Evolutionary conservation across 2,797 vertebrate genomes (phyloP).

Genomic region (Chloroceryle inda): DNA sequence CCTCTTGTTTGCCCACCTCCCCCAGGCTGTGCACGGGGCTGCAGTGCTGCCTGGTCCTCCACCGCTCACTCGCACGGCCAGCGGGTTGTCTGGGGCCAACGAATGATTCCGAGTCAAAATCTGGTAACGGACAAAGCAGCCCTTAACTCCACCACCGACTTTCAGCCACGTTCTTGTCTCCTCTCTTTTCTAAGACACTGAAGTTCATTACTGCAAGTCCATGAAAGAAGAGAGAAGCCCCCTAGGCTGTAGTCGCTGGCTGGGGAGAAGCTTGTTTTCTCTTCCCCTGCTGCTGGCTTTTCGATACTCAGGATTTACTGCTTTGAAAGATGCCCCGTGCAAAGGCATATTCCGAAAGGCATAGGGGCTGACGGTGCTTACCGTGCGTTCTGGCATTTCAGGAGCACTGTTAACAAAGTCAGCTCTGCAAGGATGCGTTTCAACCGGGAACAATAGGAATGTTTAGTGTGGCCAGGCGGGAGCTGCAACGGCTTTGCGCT

Average conservation of each 20-base stretch:
- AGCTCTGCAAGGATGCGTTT: conserved; percentile 24
- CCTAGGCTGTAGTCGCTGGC: neutral
- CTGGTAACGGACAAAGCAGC: neutral
- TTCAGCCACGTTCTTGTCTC: neutral
- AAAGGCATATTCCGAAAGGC: neutral
- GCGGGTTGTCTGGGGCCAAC: conserved; percentile 28
- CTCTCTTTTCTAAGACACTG: neutral
- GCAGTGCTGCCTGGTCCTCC: neutral
- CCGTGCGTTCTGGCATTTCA: neutral
- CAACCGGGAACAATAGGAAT: neutral
- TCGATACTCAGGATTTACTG: conserved; percentile 47
- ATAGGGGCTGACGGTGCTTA: neutral
- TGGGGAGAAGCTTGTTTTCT: neutral
- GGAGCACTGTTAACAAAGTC: conserved; percentile 19
- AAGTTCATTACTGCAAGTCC: neutral
- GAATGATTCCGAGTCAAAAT: conserved; percentile 22
- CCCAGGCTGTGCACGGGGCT: neutral
- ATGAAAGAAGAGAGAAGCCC: neutral
- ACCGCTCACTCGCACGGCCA: neutral
- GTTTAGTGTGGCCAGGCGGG: neutral
- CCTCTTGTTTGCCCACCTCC: conserved; percentile 70
- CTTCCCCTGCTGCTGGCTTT: neutral
- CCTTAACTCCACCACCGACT: neutral
- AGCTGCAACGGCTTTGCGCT: neutral
- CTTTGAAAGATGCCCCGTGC: conserved; percentile 10